Evolutionary conservation across 2,888 invertebrate species (phyloP).

Genomic region (Stenolophus ochropezus): DNA sequence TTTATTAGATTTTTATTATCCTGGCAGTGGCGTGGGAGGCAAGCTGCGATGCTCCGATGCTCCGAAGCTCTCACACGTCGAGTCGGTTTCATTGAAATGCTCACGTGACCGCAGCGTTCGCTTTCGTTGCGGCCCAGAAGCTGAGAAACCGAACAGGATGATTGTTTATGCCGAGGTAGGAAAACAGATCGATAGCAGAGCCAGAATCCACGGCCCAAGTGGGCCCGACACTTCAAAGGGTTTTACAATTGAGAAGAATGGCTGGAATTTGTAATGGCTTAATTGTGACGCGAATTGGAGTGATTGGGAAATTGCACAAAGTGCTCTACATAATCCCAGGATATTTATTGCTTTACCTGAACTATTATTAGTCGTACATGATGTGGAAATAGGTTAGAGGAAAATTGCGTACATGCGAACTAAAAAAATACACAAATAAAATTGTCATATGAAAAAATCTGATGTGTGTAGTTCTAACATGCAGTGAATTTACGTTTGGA

Average conservation of each 20-base stretch:
- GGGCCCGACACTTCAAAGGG: background rate
- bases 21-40: background rate
- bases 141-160: conserved; percentile 4
- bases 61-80: conserved; percentile 28
- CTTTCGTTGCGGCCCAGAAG: background rate
- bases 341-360: no score
- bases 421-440: no score
- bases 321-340: background rate
- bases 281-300: background rate
- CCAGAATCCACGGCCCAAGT: conserved; percentile 1
- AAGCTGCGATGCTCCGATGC: background rate
- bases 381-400: no score
- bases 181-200: conserved; percentile 56
- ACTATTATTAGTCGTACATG: no score
- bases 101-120: conserved; percentile 53
- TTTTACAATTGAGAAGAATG: background rate
- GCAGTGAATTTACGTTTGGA: no score
- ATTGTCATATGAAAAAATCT: no score
- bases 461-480: no score
- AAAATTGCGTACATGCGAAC: no score
- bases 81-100: conserved; percentile 56
- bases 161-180: conserved; percentile 50
- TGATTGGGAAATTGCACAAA: background rate
- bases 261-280: background rate
- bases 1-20: background rate